Base-by-base conservation (phyloP, 2,888 invertebrate species). In the Abrostola tripartita region DNA sequence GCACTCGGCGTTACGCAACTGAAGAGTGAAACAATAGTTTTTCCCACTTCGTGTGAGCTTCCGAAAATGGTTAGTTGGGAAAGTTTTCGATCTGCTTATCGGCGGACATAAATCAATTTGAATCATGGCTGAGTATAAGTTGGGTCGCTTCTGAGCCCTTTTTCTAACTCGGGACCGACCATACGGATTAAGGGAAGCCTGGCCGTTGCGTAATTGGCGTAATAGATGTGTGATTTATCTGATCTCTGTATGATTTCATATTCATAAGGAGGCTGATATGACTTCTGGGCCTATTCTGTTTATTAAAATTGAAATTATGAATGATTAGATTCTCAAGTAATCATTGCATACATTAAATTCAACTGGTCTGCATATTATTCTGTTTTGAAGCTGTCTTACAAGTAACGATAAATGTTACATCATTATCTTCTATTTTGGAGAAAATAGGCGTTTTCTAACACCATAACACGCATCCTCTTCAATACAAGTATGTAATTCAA, bases 201-300 rank as follows among this genome's bases (percentile, higher is more conserved):
- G 90, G 83, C 89, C 89, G 85, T 86, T 88, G 89, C 85, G 91
- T 93, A 94, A 94, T 93, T 93, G 93, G 91, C 91, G 91, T 92
- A 92, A 92, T 92, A 90, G 88, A 88, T 89, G 81, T 85, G 82
- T 89, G 92, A 93, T 93, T 92, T 93, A 92, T 91, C 81, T 83
- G 71, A 72, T 81, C 67, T 83, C 76, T 78, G 71, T 74, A 72
- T 68, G 71, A 56, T 68, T n/a, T 68, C 44, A 56, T 61, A 65
- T 69, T 72, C 8, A 7, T 65, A 42, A 52, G 10, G 14, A 56
- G 12, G 49, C 37, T 41, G 51, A 44, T 11, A 53, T 52, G 11
- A 36, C n/a, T 41, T 51, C 6, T 12, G 6, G 11, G 8, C 14
- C n/a, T 38, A n/a, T 40, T n/a, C 5, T n/a, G 8, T n/a, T 0